phyloP scores from a whole-genome alignment of 2,113 vertebrate genomes.

The Hucho hucho region DNA sequence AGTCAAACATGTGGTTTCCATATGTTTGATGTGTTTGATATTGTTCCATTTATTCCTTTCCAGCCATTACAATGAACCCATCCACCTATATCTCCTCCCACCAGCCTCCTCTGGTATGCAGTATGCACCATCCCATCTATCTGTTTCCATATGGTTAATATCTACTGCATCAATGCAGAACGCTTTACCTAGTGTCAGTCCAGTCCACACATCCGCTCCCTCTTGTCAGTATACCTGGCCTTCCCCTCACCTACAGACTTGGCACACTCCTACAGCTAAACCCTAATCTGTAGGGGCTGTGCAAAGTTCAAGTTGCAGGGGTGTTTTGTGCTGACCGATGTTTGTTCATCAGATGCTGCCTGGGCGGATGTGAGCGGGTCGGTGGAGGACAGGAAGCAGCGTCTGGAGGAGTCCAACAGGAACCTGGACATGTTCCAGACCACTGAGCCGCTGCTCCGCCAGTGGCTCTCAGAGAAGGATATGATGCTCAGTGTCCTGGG shows the following conservation, averaged over 20 bases:
- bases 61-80: no score
- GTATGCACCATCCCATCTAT: background rate
- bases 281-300: slow-evolving; percentile 28
- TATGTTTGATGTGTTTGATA: no score
- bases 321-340: slow-evolving; percentile 31
- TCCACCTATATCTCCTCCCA: no score
- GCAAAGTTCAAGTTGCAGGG: slow-evolving; percentile 32
- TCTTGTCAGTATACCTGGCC: slow-evolving; percentile 9
- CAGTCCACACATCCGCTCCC: background rate
- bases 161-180: background rate
- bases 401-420: slow-evolving; percentile 90
- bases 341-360: slow-evolving; percentile 78
- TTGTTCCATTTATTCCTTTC: no score
- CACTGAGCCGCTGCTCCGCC: slow-evolving; percentile 84
- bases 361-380: slow-evolving; percentile 87
- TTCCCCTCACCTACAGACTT: slow-evolving; percentile 28
- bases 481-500: slow-evolving; percentile 95
- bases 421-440: slow-evolving; percentile 89
- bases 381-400: slow-evolving; percentile 85
- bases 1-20: no score
- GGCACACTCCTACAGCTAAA: slow-evolving; percentile 43
- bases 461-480: slow-evolving; percentile 96
- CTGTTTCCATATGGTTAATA: slow-evolving; percentile 28
- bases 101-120: slow-evolving; percentile 8
- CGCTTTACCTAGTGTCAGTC: background rate